Percentiles rank a stretch among this genome's conserved stretches.
phyloP scores from a whole-genome alignment of 2,888 invertebrate genomes.

The Luperina nickerlii region DNA sequence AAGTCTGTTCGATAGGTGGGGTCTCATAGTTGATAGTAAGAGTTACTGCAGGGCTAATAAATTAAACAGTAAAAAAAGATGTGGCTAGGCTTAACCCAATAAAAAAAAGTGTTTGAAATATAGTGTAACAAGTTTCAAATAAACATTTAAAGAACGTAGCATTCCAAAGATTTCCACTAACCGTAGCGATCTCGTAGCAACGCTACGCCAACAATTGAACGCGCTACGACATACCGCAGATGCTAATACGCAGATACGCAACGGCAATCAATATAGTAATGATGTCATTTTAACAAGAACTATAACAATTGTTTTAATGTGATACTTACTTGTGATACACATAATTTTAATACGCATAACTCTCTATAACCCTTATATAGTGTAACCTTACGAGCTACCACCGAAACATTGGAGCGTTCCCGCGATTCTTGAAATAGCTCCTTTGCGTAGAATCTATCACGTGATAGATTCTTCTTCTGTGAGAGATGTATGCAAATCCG shows the following conservation, averaged over 20 bases:
- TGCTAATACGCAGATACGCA: constrained; percentile 40
- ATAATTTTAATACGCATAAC: neutral
- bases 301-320: neutral
- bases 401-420: constrained; percentile 29
- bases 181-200: constrained; percentile 24
- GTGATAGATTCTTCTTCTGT: constrained; percentile 13
- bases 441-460: constrained; percentile 76
- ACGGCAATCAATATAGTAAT: neutral
- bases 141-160: neutral
- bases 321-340: neutral
- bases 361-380: neutral
- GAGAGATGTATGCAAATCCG: constrained; percentile 69
- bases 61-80: neutral
- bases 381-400: too few relatives aligned
- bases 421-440: constrained; percentile 80
- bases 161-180: neutral
- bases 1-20: constrained; percentile 41
- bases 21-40: neutral
- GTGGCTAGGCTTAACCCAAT: neutral
- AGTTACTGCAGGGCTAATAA: neutral
- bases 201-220: constrained; percentile 9
- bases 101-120: neutral
- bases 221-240: neutral
- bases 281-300: neutral
- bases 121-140: neutral